Base-by-base conservation (phyloP, 2,888 invertebrate species). In the Tribolium freemani region DNA sequence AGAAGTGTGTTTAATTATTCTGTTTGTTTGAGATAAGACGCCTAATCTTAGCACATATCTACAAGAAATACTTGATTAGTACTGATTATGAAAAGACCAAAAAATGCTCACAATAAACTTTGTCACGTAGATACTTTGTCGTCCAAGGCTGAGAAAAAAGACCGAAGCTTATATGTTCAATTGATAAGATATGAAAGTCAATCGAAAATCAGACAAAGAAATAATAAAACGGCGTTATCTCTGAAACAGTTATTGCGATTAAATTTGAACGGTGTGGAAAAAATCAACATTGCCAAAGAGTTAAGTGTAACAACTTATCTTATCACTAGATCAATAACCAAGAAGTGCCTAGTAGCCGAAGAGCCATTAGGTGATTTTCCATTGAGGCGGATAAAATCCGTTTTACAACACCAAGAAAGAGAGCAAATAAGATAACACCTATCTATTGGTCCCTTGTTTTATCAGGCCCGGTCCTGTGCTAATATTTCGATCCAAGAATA, bases 251-350 rank as follows among this genome's bases (percentile, higher is more conserved):
- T n/a, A 21, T 31, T 10, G 16, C 63, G 50, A 61, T 61, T 48
- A 78, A 75, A 74, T 78, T 75, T 76, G 76, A 70, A 67, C 74
- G 67, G 72, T 61, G 72, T 60, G 67, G 71, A 74, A 75, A 80
- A 78, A 80, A 78, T 76, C 80, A 80, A 80, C 80, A 80, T 81
- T 78, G 78, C 79, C 73, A 80, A 79, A 79, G 79, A 74, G 71
- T 26, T 45, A 3, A 45, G 20, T 6, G 38, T 44, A 60, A 6
- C 48, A 45, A 38, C 13, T 44, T 71, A 71, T 71, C 71, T 71
- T 71, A 71, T 71, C 71, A 46, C 30, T 56, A 66, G 71, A 31
- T 50, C 60, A 69, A 69, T 44, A 69, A n/a, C 21, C 60, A 69
- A 69, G 71, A 71, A 67, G 71, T 64, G 57, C 44, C 58, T 26